Base-by-base conservation (phyloP, 2,113 vertebrate genomes). In the Gymnocephalus cernua region DNA sequence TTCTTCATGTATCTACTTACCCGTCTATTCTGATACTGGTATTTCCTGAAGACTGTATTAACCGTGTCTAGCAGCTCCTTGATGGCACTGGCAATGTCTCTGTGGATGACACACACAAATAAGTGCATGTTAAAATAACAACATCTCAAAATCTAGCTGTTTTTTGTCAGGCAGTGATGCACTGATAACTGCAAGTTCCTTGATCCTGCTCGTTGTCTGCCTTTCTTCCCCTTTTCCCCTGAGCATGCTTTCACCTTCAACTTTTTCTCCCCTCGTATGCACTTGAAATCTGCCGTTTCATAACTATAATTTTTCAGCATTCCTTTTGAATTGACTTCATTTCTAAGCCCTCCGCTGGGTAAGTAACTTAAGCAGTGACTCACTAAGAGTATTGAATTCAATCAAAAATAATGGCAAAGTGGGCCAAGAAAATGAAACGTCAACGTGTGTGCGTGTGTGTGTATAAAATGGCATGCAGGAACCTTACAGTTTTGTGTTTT, bases 31-130 rank as follows among this genome's bases (percentile, higher is more conserved):
- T 97, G 96, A 89, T 98, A 96, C 61, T 97, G 97, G 83, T 98
- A 97, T 94, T 97, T 99, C 94, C 96, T 98, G 93, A 99, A 97
- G 93, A 99, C 96, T 13, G 95, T 96, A 94, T 99, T 98, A 92
- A 99, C 98, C 82, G 97, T 97, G 92, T 98, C 97, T 86, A 98
- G 96, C 88, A 99, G 96, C 89, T 98, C 97, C 93, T 98, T 99
- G 95, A 99, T 99, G 95, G 97, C 97, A 94, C 97, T 98, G 58
- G 98, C 97, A 25, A 97, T 97, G 93, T 99, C 97, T 95, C 97
- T 98, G 72, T 29, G 80, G 91, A 89, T 81, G 82, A 66, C 44
- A 82, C 25, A 61, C 56, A 74, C 18, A 86, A 51, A 59, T 21
- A 73, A 38, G 4, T 27, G 7, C 10, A 35, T 12, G 63, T 53